Percentiles rank a stretch among this genome's conserved stretches.
Conservation (phyloP, 2,113 vertebrate species). For the Chloropsis hardwickii region DNA sequence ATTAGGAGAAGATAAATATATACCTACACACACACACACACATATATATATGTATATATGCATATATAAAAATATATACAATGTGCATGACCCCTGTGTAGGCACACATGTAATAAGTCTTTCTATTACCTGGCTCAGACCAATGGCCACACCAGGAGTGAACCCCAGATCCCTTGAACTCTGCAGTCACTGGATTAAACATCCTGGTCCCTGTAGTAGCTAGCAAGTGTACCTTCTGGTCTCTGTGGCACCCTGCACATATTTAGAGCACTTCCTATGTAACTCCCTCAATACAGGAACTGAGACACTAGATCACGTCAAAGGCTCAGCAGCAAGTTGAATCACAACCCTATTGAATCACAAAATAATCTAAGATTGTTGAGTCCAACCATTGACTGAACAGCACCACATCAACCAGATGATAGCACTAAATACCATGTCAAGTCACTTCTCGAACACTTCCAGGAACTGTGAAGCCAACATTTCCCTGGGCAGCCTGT, state of each 20-base stretch:
- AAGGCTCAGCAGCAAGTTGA: background rate
- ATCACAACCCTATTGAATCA: background rate
- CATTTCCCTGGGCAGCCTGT: background rate
- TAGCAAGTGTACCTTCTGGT: background rate
- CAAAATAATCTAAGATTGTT: background rate
- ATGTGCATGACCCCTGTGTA: background rate
- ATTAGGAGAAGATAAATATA: background rate
- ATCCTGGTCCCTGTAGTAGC: background rate
- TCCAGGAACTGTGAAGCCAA: background rate
- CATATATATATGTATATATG: rapidly evolving
- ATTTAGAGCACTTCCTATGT: background rate
- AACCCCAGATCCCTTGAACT: background rate
- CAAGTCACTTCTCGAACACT: background rate
- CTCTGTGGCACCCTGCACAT: background rate
- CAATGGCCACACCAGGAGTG: background rate
- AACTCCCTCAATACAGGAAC: background rate
- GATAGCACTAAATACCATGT: background rate
- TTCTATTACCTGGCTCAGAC: background rate
- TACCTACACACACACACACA: rapidly evolving
- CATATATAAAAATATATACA: background rate
- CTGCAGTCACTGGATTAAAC: background rate
- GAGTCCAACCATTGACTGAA: rapidly evolving
- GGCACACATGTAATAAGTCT: background rate
- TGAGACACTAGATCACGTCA: background rate
- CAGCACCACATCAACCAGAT: background rate